Base-by-base conservation (phyloP, 1,140 invertebrate species). In the Drosophila insularis region DNA sequence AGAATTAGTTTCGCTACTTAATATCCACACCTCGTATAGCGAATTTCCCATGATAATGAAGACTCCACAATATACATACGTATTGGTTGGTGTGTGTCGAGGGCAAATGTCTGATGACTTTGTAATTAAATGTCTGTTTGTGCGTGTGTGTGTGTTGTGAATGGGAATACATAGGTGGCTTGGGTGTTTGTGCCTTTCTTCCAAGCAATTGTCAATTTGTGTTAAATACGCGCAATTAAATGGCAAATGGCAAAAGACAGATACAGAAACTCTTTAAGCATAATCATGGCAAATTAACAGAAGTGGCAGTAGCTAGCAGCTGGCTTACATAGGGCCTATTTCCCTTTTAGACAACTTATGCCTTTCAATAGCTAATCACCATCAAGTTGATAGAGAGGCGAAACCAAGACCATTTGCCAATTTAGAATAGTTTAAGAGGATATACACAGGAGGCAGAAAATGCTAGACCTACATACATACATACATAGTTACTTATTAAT, bases 121-220 rank as follows among this genome's bases (percentile, higher is more conserved):
- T 66, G 67, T 79, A 87, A 87, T 86, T 79, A 87, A 82, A 77
- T 69, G 58, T 27, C 64, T 59, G 54, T 55, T 55, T 53, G 27
- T 53, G 60, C 19, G 64, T 46, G 37, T 4, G 32, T 40, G 54
- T 53, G 63, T 32, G 64, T 46, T 54, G 43, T 19, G 35, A 7
- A 0, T 3, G 40, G 3, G 17, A 17, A 46, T n/a, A 8, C 37
- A 13, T 63, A 37, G 23, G 21, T 84, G 68, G 59, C 53, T 75
- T 37, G 35, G 37, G 46, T 50, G n/a, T 32, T 3, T 17, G 55
- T 11, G 43, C 32, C 46, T 39, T 54, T 21, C 56, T 75, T 54
- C 68, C 66, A 71, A 82, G 82, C 82, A 87, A 86, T 81, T 86
- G 71, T 89, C 79, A 87, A 81, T 82, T 86, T 86, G 82, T 71